These are phyloP conservation scores for Ctenopoma kingsleyae DNA, from an alignment of 2,797 vertebrate genomes.

Conservation along the genomic window DNA sequence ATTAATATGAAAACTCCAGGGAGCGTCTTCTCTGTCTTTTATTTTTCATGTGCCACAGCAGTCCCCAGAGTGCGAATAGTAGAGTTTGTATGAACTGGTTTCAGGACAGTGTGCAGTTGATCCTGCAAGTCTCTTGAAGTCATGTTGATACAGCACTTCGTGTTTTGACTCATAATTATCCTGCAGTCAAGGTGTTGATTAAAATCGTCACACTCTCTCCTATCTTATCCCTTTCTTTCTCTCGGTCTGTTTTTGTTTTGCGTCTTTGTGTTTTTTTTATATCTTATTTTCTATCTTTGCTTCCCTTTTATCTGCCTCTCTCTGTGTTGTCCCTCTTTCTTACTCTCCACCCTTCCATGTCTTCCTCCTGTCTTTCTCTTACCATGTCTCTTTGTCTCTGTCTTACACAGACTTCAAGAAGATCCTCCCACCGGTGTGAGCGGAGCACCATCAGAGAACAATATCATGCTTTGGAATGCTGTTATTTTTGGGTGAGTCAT, in stretches of 20 bases:
- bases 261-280: background rate
- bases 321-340: background rate
- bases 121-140: constrained; percentile 31
- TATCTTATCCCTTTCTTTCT: background rate
- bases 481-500: constrained; percentile 98
- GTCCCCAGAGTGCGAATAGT: constrained; percentile 5
- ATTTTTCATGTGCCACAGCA: background rate
- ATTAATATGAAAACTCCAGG: background rate
- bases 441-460: constrained; percentile 98
- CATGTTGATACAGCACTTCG: constrained; percentile 52
- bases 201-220: constrained; percentile 28
- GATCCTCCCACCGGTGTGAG: constrained; percentile 99
- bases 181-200: constrained; percentile 62
- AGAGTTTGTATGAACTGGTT: constrained; percentile 15
- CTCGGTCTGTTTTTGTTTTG: background rate
- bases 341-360: background rate
- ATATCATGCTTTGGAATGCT: constrained; percentile 99
- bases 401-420: constrained; percentile 93
- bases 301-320: background rate
- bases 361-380: background rate
- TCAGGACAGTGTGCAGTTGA: constrained; percentile 23
- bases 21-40: background rate
- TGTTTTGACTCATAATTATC: constrained; percentile 63
- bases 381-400: constrained; percentile 4
- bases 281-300: background rate